These are phyloP conservation scores for Achatina immaculata DNA, from an alignment of 1,140 invertebrate species.

Conservation along the genomic window DNA sequence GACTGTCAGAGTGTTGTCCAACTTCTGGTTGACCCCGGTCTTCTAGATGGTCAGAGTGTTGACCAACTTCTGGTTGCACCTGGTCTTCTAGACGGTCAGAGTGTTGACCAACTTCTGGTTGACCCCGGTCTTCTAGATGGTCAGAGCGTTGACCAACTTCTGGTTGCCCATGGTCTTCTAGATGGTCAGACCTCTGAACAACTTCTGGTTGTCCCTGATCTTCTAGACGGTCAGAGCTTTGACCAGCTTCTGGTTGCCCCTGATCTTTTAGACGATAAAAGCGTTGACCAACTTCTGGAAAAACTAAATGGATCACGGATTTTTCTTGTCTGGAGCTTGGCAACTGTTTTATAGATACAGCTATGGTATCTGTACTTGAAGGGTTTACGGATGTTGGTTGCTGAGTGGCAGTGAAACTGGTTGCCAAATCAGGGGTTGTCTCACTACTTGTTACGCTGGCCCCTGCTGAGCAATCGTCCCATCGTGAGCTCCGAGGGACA, in stretches of 20 bases:
- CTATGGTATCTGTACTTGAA: no score
- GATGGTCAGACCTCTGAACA: background rate
- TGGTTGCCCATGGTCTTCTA: no score
- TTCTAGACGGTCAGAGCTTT: no score
- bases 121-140: background rate
- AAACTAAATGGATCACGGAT: background rate
- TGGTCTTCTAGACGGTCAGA: background rate
- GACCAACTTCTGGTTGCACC: no score
- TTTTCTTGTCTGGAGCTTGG: background rate
- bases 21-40: no score
- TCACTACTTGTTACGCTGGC: background rate
- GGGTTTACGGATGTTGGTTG: background rate
- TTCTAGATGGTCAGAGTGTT: no score
- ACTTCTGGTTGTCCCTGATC: no score
- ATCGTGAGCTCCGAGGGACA: conserved; percentile 43
- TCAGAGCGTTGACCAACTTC: background rate
- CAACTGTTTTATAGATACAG: background rate
- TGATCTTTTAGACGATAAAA: no score
- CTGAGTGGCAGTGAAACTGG: background rate
- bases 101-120: no score
- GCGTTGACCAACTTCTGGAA: no score
- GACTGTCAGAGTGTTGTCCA: no score
- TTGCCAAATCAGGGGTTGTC: background rate
- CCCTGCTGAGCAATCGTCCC: conserved; percentile 45
- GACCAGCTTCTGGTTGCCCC: no score